These are phyloP conservation scores for Drosophila tropicalis DNA, from an alignment of 1,140 invertebrate species.

Conservation along the genomic window DNA sequence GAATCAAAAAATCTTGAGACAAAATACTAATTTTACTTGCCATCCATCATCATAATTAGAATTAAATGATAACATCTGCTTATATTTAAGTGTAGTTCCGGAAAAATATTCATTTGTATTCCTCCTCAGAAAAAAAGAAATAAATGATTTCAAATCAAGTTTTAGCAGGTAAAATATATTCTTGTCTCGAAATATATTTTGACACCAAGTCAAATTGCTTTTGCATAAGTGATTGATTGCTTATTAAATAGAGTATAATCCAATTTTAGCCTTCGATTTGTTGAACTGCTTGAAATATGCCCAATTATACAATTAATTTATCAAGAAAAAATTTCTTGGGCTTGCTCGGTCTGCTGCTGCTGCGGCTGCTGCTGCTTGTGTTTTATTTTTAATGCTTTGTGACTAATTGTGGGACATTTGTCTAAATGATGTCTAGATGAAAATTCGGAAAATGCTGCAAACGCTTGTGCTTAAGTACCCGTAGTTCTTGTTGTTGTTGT, in stretches of 20 bases:
- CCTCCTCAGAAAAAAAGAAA: too few species aligned
- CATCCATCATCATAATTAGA: too few species aligned
- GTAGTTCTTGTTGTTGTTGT: slow-evolving; percentile 4
- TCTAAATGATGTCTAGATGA: slow-evolving; percentile 31
- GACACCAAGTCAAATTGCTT: not conserved
- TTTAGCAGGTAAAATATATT: too few species aligned
- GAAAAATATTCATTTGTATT: too few species aligned
- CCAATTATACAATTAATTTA: slow-evolving; percentile 73
- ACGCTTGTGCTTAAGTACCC: not conserved
- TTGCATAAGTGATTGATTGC: not conserved
- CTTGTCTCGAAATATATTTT: too few species aligned
- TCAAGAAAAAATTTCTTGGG: not conserved
- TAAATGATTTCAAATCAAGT: too few species aligned
- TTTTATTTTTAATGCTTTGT: slow-evolving; percentile 39
- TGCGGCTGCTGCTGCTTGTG: not conserved
- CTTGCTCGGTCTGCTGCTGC: too few species aligned
- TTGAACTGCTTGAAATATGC: slow-evolving; percentile 28
- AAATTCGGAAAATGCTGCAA: not conserved
- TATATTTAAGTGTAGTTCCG: too few species aligned
- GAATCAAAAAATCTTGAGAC: too few species aligned
- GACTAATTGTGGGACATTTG: slow-evolving; percentile 58
- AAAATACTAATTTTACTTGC: too few species aligned
- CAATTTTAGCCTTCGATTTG: slow-evolving; percentile 20
- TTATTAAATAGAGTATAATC: slow-evolving; percentile 13
- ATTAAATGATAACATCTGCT: too few species aligned